Evolutionary conservation across 2,888 invertebrate genomes (phyloP).

Genomic region (Gastracanthus pulcherrimus): DNA sequence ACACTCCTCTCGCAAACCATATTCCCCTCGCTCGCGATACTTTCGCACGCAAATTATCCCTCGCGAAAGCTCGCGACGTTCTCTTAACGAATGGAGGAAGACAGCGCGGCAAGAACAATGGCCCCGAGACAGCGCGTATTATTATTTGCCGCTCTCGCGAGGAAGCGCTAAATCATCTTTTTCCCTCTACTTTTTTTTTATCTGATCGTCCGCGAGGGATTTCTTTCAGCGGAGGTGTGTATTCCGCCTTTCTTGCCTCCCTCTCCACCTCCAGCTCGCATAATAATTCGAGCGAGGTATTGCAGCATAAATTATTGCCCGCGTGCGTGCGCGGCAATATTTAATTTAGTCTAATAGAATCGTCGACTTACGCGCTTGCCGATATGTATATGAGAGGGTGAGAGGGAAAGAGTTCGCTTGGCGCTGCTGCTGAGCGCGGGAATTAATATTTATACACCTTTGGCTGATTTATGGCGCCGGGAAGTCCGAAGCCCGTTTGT

Average conservation of each 20-base stretch:
- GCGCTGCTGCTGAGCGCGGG: not conserved
- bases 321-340: not conserved
- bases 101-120: not conserved
- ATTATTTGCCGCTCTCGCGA: conserved; percentile 45
- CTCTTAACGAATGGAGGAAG: not conserved
- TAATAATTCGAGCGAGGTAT: not conserved
- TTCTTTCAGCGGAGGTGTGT: conserved; percentile 15
- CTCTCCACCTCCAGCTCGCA: not conserved
- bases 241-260: not conserved
- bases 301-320: conserved; percentile 33
- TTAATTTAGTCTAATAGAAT: conserved; percentile 56
- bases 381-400: not conserved
- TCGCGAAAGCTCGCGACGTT: not conserved
- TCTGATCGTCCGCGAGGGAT: conserved; percentile 55
- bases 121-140: conserved; percentile 20
- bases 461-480: conserved; percentile 41
- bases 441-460: conserved; percentile 55
- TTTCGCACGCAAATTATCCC: conserved; percentile 48
- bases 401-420: not conserved
- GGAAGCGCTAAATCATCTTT: conserved; percentile 59
- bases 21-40: not conserved
- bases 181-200: too few species aligned
- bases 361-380: conserved; percentile 32
- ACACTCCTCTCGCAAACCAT: not conserved
- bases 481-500: conserved; percentile 13